Evolutionary conservation across 1,140 invertebrate species (phyloP).

Genomic region (Saxidomus purpurata): DNA sequence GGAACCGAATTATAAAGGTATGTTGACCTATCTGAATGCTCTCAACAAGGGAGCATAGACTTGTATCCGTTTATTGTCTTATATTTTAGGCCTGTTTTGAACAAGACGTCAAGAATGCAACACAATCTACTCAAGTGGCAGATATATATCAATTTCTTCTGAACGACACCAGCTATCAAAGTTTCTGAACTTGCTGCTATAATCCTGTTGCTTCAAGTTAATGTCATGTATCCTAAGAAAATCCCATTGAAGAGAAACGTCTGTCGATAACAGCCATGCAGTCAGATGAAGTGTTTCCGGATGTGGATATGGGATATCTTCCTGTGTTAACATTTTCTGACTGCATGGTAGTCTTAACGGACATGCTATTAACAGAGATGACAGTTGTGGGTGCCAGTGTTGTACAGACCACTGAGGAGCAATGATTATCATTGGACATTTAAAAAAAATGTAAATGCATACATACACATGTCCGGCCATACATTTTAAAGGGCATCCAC

Average conservation of each 20-base stretch:
- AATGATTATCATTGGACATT: slow-evolving; percentile 46
- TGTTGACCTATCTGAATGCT: slow-evolving; percentile 35
- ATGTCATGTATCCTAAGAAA: slow-evolving; percentile 41
- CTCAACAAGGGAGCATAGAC: slow-evolving; percentile 58
- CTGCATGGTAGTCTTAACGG: slow-evolving; percentile 10
- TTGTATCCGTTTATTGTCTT: slow-evolving; percentile 30
- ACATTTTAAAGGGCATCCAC: slow-evolving; percentile 59
- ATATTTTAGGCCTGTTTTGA: slow-evolving; percentile 41
- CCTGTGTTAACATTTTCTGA: slow-evolving; percentile 18
- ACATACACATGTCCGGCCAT: no score
- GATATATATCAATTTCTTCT: not conserved
- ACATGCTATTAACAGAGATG: not conserved
- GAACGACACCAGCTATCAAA: slow-evolving; percentile 58
- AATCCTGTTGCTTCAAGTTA: slow-evolving; percentile 10
- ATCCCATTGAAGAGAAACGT: slow-evolving; percentile 45
- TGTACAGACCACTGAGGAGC: slow-evolving; percentile 43
- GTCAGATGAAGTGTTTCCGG: slow-evolving; percentile 57
- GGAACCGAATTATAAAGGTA: slow-evolving; percentile 25
- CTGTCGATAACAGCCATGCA: slow-evolving; percentile 63
- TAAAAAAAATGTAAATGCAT: slow-evolving; percentile 25
- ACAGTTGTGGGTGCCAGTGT: not conserved
- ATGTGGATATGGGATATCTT: not conserved
- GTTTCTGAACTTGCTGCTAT: slow-evolving; percentile 45
- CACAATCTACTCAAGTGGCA: slow-evolving; percentile 1
- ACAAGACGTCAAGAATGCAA: slow-evolving; percentile 54